Evolutionary conservation across 2,797 vertebrate genomes (phyloP).

Genomic region (Microchirus variegatus): DNA sequence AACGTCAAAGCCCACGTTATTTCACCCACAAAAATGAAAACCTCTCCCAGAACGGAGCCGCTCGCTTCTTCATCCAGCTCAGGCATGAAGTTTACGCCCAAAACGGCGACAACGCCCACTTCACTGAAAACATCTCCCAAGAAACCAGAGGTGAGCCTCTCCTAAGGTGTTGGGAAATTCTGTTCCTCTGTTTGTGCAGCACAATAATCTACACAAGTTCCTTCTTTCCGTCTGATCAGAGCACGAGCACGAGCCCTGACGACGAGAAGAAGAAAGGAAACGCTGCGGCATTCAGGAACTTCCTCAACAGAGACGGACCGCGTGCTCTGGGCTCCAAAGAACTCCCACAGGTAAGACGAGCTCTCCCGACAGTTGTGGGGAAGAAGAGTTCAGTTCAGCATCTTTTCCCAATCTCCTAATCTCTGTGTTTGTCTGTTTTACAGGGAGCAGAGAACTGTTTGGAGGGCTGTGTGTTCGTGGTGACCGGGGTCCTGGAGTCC

Average conservation of each 20-base stretch:
- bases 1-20: slow-evolving; percentile 71
- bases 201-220: neutral
- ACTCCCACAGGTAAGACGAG: slow-evolving; percentile 85
- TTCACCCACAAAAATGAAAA: slow-evolving; percentile 73
- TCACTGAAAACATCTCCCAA: slow-evolving; percentile 85
- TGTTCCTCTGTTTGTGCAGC: neutral
- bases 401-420: neutral
- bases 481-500: slow-evolving; percentile 95
- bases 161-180: neutral
- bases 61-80: slow-evolving; percentile 17
- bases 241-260: slow-evolving; percentile 86
- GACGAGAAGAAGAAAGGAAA: slow-evolving; percentile 90
- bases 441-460: slow-evolving; percentile 97
- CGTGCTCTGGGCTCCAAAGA: slow-evolving; percentile 96
- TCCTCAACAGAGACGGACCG: slow-evolving; percentile 95
- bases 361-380: neutral
- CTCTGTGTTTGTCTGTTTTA: slow-evolving; percentile 14
- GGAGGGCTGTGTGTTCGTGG: slow-evolving; percentile 93
- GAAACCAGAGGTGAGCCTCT: slow-evolving; percentile 85
- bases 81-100: slow-evolving; percentile 62
- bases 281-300: slow-evolving; percentile 90
- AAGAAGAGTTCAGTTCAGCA: neutral
- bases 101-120: slow-evolving; percentile 70
- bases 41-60: slow-evolving; percentile 81
- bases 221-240: slow-evolving; percentile 38